Evolutionary conservation across 2,888 invertebrate species (phyloP), one percentile per base, ranked within the genome.

Genomic region (Agrochola macilenta): DNA sequence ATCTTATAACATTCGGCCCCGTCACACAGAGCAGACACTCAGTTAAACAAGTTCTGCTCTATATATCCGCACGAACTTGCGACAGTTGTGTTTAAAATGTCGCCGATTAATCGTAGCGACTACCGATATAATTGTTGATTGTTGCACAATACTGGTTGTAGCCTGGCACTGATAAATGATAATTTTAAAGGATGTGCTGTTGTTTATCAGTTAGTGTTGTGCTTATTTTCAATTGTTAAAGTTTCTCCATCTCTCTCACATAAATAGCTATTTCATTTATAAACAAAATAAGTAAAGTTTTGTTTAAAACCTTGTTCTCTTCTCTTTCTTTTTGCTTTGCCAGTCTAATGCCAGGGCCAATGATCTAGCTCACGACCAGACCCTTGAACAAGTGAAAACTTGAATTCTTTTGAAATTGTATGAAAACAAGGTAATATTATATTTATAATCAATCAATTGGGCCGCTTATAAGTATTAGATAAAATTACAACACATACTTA

Each of bases 311-410:
- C 63, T 81, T 73, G 78, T 57, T 57, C 30, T 49, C 39, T 63
- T 76, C 30, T 76, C 30, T 68, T 61, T 60, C 5, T 54, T 57
- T 39, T 17, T 54, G 23, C 14, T 49, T 58, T 46, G 14, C 52
- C 39, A 52, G n/a, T 58, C 17, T 43, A 43, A 54, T 20, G 39
- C 66, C 66, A 79, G 39, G 82, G 79, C 35, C 76, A 12, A 2
- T 39, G 39, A 66, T 66, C 60, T 70, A 80, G 78, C 78, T 70
- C 80, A 78, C 11, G 60, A 79, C 39, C 65, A 30, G 71, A 66
- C 49, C 83, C 80, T 83, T 83, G 80, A 78, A 57, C 35, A 66
- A 68, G 66, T 68, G 77, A 79, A 79, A 76, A 82, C 61, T 26
- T 49, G 5, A 66, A 35, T 43, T 54, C n/a, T 46, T 79, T 65